These are phyloP conservation scores for Myotis daubentonii DNA, from an alignment of 2,797 vertebrate genomes.

Conservation along the genomic window DNA sequence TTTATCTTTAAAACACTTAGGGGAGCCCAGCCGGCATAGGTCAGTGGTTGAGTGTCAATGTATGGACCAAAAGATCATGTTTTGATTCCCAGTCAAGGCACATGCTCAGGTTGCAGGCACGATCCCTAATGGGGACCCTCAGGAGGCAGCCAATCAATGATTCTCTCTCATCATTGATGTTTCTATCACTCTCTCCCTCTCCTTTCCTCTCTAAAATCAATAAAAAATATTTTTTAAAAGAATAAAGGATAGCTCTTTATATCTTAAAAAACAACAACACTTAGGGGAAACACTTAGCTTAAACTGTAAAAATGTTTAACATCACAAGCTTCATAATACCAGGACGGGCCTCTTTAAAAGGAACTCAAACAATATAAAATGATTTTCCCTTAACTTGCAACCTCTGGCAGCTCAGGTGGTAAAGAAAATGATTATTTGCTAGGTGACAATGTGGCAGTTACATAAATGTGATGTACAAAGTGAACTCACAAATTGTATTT, in stretches of 20 bases:
- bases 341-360: conserved; percentile 6
- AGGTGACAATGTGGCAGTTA: conserved; percentile 36
- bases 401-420: background rate
- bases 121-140: too few relatives aligned
- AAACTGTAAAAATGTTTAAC: background rate
- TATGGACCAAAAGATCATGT: too few relatives aligned
- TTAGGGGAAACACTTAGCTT: background rate
- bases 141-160: too few relatives aligned
- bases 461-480: conserved; percentile 7
- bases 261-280: background rate
- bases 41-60: too few relatives aligned
- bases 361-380: background rate
- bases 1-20: conserved; percentile 48
- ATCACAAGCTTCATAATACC: background rate
- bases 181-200: too few relatives aligned
- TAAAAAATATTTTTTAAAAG: too few relatives aligned
- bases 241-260: too few relatives aligned
- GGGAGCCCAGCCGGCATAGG: background rate
- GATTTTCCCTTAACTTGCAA: conserved; percentile 5
- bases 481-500: conserved; percentile 68
- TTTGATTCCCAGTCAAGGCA: too few relatives aligned
- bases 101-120: too few relatives aligned
- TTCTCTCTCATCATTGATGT: too few relatives aligned
- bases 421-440: conserved; percentile 44
- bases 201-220: too few relatives aligned